These are phyloP conservation scores for Thereuonema tuberculata DNA, from an alignment of 1,140 invertebrate species.

Conservation along the genomic window DNA sequence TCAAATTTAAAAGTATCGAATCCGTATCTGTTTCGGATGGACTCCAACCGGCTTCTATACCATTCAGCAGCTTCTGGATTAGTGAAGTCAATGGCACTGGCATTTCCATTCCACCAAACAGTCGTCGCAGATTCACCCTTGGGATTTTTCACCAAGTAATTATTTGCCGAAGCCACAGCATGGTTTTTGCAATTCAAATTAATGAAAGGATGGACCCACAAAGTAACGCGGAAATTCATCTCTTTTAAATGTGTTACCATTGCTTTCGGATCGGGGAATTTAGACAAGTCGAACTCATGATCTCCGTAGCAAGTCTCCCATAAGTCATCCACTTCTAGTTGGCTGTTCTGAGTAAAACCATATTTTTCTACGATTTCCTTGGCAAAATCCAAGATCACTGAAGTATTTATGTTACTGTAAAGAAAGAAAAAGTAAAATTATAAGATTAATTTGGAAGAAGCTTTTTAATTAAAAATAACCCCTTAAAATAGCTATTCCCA, in stretches of 20 bases:
- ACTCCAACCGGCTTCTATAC: slow-evolving; percentile 49
- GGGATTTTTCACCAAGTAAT: slow-evolving; percentile 20
- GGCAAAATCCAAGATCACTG: too few relatives aligned
- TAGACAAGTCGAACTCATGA: slow-evolving; percentile 48
- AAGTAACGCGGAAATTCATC: slow-evolving; percentile 52
- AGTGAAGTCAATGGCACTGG: slow-evolving; percentile 57
- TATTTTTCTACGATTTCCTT: too few relatives aligned
- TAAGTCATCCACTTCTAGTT: slow-evolving; percentile 79
- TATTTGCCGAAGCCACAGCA: slow-evolving; percentile 22
- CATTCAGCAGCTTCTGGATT: slow-evolving; percentile 54
- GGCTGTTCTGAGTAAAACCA: slow-evolving; percentile 55
- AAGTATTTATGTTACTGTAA: too few relatives aligned
- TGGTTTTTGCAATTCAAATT: slow-evolving; percentile 54
- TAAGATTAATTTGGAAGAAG: too few relatives aligned
- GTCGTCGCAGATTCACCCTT: slow-evolving; percentile 40
- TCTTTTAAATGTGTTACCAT: slow-evolving; percentile 41
- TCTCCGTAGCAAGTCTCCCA: slow-evolving; percentile 85
- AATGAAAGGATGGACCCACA: slow-evolving; percentile 85
- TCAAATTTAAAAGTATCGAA: slow-evolving; percentile 88
- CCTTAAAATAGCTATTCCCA: too few relatives aligned
- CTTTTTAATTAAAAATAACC: too few relatives aligned
- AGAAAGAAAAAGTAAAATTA: too few relatives aligned
- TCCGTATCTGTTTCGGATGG: slow-evolving; percentile 43
- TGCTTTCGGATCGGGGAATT: slow-evolving; percentile 52
- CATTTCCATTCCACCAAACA: slow-evolving; percentile 73